Base-by-base conservation (phyloP, 1,140 invertebrate genomes). In the Drosophila sucinea region DNA sequence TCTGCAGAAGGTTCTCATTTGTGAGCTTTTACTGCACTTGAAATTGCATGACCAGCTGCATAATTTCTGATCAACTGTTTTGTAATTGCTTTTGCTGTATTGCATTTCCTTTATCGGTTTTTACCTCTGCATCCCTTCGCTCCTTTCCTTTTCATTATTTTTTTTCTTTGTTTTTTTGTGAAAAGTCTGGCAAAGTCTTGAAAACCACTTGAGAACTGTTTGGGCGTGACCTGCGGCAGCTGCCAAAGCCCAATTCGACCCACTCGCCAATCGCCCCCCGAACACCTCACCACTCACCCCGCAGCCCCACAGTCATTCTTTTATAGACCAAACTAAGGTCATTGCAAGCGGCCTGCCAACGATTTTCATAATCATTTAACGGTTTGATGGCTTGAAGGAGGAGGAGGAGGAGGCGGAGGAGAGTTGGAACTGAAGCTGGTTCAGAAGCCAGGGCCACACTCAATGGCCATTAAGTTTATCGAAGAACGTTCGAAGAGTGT, bases 321-420 rank as follows among this genome's bases (percentile, higher is more conserved):
- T 51, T 51, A 51, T 51, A 51, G 38, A 30, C 64, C 47, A 35
- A 41, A 61, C 54, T 70, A 71, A 87, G 83, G 82, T 86, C 82
- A 82, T 54, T 78, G 74, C 73, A 51, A 72, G 77, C 41, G 30
- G 69, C 33, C 72, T 86, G 79, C 83, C 83, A 87, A 87, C 83
- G 73, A 87, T 86, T 86, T 86, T 86, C 83, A 86, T 86, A 86
- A 86, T 87, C 83, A 86, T 86, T 86, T 86, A 86, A 83, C 83
- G 67, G 60, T 73, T 78, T 73, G 58, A 56, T 64, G 79, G 69
- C 54, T 38, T 58, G 35, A 41, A 54, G 65, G 57, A 62, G 62
- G 47, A 54, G 65, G 57, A 62, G 62, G 40, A n/a, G 41, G 57
- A 51, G 30, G 1, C 6, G 11, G 35, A 10, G 10, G 35, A 38